A percentile compares a stretch with the other conserved stretches of the same genome.
Evolutionary conservation across 2,888 invertebrate species (phyloP).

Genomic region (Caenorhabditis becei): DNA sequence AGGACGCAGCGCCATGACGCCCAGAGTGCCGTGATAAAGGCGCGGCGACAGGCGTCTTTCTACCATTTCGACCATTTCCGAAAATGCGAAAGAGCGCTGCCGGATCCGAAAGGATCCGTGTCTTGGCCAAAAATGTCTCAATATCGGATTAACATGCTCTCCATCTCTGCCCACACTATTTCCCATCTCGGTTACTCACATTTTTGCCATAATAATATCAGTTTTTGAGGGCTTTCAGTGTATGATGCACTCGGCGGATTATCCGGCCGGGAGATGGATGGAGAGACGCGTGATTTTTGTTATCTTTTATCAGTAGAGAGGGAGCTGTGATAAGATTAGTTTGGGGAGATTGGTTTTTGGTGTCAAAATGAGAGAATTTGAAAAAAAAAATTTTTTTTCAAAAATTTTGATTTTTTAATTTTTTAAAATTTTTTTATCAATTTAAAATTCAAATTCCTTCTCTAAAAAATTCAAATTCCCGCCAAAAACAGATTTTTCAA

Average conservation of each 20-base stretch:
- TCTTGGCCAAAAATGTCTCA: not conserved
- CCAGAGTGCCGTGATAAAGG: no score
- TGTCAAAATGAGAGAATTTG: not conserved
- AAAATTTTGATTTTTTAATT: not conserved
- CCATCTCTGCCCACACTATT: not conserved
- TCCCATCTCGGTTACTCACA: not conserved
- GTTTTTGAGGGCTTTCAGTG: conserved; percentile 55
- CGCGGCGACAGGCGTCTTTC: no score
- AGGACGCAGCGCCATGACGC: no score
- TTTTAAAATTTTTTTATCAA: not conserved
- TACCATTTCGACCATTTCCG: not conserved
- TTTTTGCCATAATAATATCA: conserved; percentile 49
- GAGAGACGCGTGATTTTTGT: not conserved
- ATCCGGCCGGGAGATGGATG: no score
- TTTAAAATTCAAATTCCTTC: no score
- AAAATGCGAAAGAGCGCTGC: not conserved
- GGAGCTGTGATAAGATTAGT: not conserved
- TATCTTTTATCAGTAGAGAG: not conserved
- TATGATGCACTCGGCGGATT: conserved; percentile 44
- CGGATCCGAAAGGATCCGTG: not conserved
- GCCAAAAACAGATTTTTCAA: no score
- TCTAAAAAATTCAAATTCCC: no score
- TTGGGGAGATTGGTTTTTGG: not conserved
- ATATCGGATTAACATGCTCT: not conserved
- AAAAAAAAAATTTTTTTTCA: not conserved